Base-by-base conservation (phyloP, 2,113 vertebrate genomes). In the Zosterops borbonicus region DNA sequence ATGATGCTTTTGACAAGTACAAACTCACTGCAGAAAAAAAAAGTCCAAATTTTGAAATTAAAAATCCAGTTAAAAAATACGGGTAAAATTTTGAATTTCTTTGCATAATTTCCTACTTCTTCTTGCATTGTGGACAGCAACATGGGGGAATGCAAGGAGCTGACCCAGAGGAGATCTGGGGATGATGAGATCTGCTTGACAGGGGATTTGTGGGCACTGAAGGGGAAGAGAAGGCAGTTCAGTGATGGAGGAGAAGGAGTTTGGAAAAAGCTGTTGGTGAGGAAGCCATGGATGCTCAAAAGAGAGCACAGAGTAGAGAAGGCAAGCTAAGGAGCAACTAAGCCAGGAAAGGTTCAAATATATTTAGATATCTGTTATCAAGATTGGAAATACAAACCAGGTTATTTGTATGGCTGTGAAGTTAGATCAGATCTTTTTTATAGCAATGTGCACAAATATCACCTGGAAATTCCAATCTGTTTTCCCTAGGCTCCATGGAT, bases 1-100 rank as follows among this genome's bases (percentile, higher is more conserved):
- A 65, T 20, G 8, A 80, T 42, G 7, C 16, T 76, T 70, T 41
- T 0, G 0, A 56, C 18, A 69, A 55, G 15, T 27, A 23, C 31
- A 63, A 78, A 67, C 28, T 71, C n/a, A 28, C 20, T 37, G 42
- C 44, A 63, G 28, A 44, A 91, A 68, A 63, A 42, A 9, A 35
- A 1, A 4, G 33, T 29, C 17, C 49, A 25, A 37, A 44, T 55
- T 86, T 41, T 64, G 11, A 81, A 69, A 65, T 44, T 3, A 52
- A 94, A 79, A 85, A 20, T 24, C 16, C 31, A 25, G 8, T 50
- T 90, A 4, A 33, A 86, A 76, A 50, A 63, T 65, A 62, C 1
- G 4, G 7, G 39, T 37, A 69, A 41, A 86, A 52, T 29, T 33
- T 33, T 25, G 28, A 27, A 35, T 78, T 59, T 74, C 27, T 55